Base-by-base conservation (phyloP, 30 jellyfish, hydroid and myxozoan species). In the Turritopsis dohrnii region DNA sequence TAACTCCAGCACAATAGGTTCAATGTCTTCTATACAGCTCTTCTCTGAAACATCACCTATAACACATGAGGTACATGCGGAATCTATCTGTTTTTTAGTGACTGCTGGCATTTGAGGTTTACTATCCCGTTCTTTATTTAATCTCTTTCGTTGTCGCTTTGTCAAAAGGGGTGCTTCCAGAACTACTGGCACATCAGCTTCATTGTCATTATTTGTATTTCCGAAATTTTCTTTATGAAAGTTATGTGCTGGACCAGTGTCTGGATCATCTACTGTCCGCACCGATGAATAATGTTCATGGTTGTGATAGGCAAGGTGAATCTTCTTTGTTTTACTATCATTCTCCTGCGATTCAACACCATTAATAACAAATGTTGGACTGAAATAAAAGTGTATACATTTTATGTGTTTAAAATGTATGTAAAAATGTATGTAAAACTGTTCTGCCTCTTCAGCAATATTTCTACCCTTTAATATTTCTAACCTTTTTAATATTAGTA, bases 301-400 rank as follows among this genome's bases (percentile, higher is more conserved):
- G 29, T 81, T 89, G 80, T 89, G 96, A 60, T 89, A 89, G 21
- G 96, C 96, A 13, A 89, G 30, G 27, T 89, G 96, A 28, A 89
- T 84, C 73, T 89, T 81, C 23, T 71, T 77, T 20, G 74, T 23
- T 20, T 41, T 16, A 21, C 60, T 22, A 20, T 81, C 82, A 26
- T 72, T 52, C 7, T 89, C 84, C 30, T 71, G 74, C 13, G 60
- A 41, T 16, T 65, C 80, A 17, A 76, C 81, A 22, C 95, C 91
- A 66, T 76, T 85, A 25, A 89, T 82, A 5, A 81, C 94, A 66
- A 89, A 75, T 52, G 88, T 85, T 30, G 96, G 96, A 71, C 76
- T 84, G 41, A 74, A 74, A 74, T 21, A 74, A 30, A 29, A 74
- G 27, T 16, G 30, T 18, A 72, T 18, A 18, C 21, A 72, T 23